Evolutionary conservation across 2,113 vertebrate species (phyloP).

Genomic region (Serilophus lunatus): DNA sequence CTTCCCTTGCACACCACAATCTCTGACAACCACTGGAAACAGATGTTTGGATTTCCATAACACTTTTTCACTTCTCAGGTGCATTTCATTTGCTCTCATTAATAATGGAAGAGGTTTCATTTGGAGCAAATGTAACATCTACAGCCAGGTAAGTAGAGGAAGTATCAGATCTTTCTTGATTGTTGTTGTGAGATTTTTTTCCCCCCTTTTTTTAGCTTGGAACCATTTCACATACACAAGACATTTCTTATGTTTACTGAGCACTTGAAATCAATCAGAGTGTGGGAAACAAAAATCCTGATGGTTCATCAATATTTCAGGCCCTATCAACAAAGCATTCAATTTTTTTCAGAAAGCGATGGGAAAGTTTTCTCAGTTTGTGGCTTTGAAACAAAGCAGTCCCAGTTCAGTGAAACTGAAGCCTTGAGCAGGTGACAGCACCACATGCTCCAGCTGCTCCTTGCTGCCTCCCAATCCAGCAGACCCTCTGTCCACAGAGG

Average conservation of each 20-base stretch:
- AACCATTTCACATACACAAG: not conserved
- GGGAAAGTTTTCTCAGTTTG: not conserved
- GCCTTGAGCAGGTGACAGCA: not conserved
- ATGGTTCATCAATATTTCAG: slow-evolving; percentile 2
- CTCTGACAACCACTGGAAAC: not conserved
- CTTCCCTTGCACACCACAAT: not conserved
- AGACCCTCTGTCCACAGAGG: not conserved
- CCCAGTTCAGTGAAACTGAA: not conserved
- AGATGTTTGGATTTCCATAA: not conserved
- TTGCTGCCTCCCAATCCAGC: not conserved
- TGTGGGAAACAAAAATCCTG: not conserved
- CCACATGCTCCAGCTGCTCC: not conserved
- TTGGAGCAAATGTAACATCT: not conserved
- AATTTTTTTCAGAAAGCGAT: not conserved
- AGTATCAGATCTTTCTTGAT: not conserved
- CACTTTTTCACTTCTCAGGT: not conserved
- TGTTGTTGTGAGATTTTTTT: not conserved
- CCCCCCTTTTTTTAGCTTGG: not conserved
- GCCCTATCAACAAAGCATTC: not conserved
- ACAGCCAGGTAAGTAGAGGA: not conserved
- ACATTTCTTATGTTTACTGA: not conserved
- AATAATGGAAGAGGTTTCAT: not conserved
- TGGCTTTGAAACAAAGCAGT: not conserved
- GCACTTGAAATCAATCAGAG: not conserved
- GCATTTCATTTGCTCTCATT: not conserved